Evolutionary conservation across 1,140 invertebrate genomes (phyloP).

Genomic region (Sitobion miscanthi): DNA sequence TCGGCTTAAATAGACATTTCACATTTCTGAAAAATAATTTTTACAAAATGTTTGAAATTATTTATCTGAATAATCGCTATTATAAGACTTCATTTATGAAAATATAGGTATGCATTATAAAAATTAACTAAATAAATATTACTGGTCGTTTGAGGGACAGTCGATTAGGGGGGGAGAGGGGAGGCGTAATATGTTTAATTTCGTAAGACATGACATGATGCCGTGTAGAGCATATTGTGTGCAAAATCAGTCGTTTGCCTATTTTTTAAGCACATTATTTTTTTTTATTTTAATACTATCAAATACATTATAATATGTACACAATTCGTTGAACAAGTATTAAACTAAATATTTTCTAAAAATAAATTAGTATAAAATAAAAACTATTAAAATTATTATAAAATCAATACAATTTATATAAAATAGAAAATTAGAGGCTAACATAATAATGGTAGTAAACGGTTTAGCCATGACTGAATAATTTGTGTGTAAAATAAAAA

Average conservation of each 20-base stretch:
- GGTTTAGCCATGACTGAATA: constrained; percentile 1
- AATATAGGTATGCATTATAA: constrained; percentile 1
- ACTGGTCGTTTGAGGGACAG: neutral
- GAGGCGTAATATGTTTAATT: neutral
- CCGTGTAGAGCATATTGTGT: neutral
- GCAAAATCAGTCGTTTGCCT: constrained; percentile 34
- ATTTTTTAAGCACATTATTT: constrained; percentile 17
- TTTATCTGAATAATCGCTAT: neutral
- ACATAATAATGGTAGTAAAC: constrained; percentile 12
- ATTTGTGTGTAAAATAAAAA: neutral
- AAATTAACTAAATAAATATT: constrained; percentile 27
- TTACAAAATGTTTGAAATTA: neutral
- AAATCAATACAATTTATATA: neutral
- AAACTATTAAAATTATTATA: neutral
- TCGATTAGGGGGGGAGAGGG: neutral
- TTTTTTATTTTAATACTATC: neutral
- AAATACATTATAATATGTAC: constrained; percentile 27
- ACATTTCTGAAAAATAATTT: neutral
- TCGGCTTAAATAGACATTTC: neutral
- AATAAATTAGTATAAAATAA: constrained; percentile 34
- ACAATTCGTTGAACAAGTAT: neutral
- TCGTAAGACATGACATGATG: neutral
- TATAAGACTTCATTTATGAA: neutral
- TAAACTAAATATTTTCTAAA: constrained; percentile 29
- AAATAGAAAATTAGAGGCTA: constrained; percentile 1